Conservation (phyloP, 2,888 invertebrate genomes). For the Platynereis dumerilii region DNA sequence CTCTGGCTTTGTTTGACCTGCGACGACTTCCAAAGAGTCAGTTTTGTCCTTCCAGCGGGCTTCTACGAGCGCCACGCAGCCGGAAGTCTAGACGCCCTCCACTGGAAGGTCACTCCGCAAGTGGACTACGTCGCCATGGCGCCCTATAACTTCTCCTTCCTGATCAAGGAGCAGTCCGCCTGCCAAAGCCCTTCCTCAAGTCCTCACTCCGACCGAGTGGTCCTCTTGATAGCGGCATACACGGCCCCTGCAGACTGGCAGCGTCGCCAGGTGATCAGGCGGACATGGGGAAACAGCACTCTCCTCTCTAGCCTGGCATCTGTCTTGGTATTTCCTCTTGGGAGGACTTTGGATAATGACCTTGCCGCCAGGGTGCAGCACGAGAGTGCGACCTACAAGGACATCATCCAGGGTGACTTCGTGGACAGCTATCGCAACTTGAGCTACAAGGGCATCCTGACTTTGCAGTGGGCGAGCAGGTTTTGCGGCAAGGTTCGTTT, state of each 20-base stretch:
- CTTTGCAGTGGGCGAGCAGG: background rate
- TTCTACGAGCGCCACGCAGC: no score
- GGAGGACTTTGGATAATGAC: background rate
- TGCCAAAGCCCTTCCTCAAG: background rate
- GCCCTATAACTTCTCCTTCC: constrained; percentile 7
- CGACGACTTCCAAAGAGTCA: no score
- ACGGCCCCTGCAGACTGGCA: background rate
- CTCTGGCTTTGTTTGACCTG: no score
- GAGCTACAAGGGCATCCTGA: constrained; percentile 6
- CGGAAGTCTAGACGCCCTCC: no score
- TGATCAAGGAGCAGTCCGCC: background rate
- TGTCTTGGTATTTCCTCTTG: constrained; percentile 2
- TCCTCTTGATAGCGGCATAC: background rate
- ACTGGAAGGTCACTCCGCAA: no score
- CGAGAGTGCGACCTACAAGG: background rate
- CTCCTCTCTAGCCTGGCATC: background rate
- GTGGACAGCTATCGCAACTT: constrained; percentile 7
- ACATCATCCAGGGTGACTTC: constrained; percentile 2
- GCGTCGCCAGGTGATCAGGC: background rate
- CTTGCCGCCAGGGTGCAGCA: background rate
- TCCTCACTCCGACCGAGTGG: no score
- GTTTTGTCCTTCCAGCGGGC: no score
- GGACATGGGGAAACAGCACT: background rate
- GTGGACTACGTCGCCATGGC: constrained; percentile 5
- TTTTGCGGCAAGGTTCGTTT: background rate